Evolutionary conservation across 2,113 vertebrate genomes (phyloP).

Genomic region (Hypocryptadius cinnamomeus): DNA sequence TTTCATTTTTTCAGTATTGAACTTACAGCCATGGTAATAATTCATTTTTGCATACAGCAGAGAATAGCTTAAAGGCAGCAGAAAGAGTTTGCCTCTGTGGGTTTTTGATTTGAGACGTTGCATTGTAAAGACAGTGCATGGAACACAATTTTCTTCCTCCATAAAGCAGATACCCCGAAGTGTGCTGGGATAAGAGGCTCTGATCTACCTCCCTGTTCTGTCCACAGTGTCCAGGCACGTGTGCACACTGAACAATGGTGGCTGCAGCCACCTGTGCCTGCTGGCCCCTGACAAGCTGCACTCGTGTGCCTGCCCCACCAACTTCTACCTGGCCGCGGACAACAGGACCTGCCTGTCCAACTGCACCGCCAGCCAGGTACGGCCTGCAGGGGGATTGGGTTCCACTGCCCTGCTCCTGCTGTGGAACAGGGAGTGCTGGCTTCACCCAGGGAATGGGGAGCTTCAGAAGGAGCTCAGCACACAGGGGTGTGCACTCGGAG

Average conservation of each 20-base stretch:
- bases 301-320: constrained; percentile 93
- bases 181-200: neutral
- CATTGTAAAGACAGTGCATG: neutral
- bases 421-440: neutral
- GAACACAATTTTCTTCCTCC: neutral
- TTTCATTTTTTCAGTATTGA: neutral
- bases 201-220: neutral
- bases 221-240: constrained; percentile 86
- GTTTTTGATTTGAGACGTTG: neutral
- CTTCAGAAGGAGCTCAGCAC: neutral
- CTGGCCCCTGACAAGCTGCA: constrained; percentile 83
- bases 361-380: constrained; percentile 96
- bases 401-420: neutral
- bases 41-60: neutral
- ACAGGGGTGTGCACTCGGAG: neutral
- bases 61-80: neutral
- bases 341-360: constrained; percentile 94
- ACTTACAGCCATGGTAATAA: neutral
- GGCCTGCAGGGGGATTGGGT: neutral
- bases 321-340: constrained; percentile 94
- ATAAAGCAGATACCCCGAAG: neutral
- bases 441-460: neutral
- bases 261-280: constrained; percentile 96
- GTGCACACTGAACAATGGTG: constrained; percentile 89
- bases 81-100: neutral